phyloP scores from a whole-genome alignment of 2,888 invertebrate species.

The Agonopterix arenella region DNA sequence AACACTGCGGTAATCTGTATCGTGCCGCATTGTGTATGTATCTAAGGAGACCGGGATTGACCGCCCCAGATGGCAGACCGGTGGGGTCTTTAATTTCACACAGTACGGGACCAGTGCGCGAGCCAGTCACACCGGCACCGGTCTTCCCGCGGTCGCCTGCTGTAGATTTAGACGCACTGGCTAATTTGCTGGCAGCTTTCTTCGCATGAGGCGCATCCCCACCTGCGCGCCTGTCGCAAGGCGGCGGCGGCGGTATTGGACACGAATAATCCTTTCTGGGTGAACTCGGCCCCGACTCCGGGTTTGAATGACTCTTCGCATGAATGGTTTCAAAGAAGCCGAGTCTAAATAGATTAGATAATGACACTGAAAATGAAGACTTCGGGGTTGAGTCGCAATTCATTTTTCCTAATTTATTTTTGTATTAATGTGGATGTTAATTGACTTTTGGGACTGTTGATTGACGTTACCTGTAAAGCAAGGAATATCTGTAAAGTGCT shows the following conservation, averaged over 20 bases:
- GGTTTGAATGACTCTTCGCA: conserved; percentile 40
- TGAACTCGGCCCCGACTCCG: conserved; percentile 26
- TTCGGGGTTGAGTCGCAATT: conserved; percentile 13
- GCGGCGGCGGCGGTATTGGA: neutral
- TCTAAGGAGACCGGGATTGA: conserved; percentile 56
- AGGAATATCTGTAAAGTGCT: too few relatives aligned
- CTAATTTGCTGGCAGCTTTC: neutral
- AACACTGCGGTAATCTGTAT: conserved; percentile 63
- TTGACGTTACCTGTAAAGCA: too few relatives aligned
- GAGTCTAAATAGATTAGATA: conserved; percentile 45
- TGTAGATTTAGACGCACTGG: conserved; percentile 11
- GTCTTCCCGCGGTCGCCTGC: conserved; percentile 58
- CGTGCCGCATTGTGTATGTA: conserved; percentile 64
- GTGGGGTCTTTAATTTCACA: conserved; percentile 40
- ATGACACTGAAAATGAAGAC: conserved; percentile 25
- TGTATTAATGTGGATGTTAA: too few relatives aligned
- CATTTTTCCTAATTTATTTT: conserved; percentile 1
- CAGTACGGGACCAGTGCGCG: conserved; percentile 53
- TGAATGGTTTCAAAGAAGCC: conserved; percentile 48
- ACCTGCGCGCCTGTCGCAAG: conserved; percentile 14
- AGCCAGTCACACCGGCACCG: conserved; percentile 64
- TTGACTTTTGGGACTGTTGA: too few relatives aligned
- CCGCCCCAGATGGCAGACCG: conserved; percentile 43
- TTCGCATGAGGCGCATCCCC: conserved; percentile 26
- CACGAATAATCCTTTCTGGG: conserved; percentile 24